Conservation (phyloP, 2,797 vertebrate species). For the Dipus sagitta region DNA sequence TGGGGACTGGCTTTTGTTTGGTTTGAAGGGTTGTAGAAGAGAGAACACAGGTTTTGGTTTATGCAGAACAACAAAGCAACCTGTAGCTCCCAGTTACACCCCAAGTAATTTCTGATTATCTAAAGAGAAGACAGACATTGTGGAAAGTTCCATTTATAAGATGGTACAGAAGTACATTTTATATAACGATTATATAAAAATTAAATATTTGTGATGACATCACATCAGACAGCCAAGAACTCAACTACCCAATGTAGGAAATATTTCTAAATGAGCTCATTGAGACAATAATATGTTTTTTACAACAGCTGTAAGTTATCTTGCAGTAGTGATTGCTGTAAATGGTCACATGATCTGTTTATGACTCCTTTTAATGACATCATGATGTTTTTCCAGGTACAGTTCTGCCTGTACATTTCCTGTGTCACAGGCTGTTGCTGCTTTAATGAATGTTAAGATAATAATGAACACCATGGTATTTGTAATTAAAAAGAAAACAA, state of each 20-base stretch:
- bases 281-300: slow-evolving; percentile 25
- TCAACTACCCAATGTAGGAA: not conserved
- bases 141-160: not conserved
- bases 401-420: not conserved
- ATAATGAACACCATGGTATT: not conserved
- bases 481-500: too few species aligned
- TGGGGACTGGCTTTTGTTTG: not conserved
- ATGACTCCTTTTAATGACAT: not conserved
- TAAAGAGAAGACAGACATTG: not conserved
- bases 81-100: not conserved
- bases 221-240: not conserved
- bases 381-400: not conserved
- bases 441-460: not conserved
- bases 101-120: not conserved
- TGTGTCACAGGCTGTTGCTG: not conserved
- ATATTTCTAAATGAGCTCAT: slow-evolving; percentile 4
- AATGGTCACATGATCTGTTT: slow-evolving; percentile 9
- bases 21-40: not conserved
- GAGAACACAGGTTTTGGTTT: not conserved
- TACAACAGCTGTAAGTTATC: not conserved
- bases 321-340: slow-evolving; percentile 25
- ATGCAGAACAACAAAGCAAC: not conserved
- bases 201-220: slow-evolving; percentile 25
- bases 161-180: not conserved
- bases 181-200: not conserved